A percentile compares a stretch with the other conserved stretches of the same genome.
Conservation (phyloP, 1,140 invertebrate species). For the Wasmannia auropunctata region DNA sequence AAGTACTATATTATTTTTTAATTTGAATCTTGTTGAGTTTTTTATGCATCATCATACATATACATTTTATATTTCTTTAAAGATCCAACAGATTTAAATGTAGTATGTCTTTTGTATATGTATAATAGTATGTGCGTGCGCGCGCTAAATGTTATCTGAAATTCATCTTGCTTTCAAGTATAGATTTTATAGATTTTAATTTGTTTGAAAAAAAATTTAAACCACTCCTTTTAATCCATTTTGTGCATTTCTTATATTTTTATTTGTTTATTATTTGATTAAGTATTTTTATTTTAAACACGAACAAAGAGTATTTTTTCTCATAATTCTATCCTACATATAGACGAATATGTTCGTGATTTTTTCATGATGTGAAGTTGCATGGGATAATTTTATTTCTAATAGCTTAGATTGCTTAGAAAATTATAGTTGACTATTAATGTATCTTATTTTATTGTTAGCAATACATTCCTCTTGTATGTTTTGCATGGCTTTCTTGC, state of each 20-base stretch:
- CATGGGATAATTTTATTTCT: constrained; percentile 12
- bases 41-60: not conserved
- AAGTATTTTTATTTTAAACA: not conserved
- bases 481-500: constrained; percentile 23
- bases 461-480: not conserved
- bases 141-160: not conserved
- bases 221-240: not conserved
- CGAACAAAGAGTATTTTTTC: not conserved
- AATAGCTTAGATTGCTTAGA: too few species aligned
- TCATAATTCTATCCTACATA: not conserved
- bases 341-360: not conserved
- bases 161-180: not conserved
- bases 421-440: not conserved
- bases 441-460: not conserved
- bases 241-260: not conserved
- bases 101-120: not conserved
- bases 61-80: constrained; percentile 24
- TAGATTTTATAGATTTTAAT: constrained; percentile 6
- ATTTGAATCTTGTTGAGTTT: constrained; percentile 8
- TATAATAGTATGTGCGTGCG: not conserved
- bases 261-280: not conserved
- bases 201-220: not conserved
- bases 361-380: constrained; percentile 11
- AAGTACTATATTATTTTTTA: constrained; percentile 81
- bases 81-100: not conserved